Base-by-base conservation (phyloP, 2,888 invertebrate genomes). In the Calameuta filiformis region DNA sequence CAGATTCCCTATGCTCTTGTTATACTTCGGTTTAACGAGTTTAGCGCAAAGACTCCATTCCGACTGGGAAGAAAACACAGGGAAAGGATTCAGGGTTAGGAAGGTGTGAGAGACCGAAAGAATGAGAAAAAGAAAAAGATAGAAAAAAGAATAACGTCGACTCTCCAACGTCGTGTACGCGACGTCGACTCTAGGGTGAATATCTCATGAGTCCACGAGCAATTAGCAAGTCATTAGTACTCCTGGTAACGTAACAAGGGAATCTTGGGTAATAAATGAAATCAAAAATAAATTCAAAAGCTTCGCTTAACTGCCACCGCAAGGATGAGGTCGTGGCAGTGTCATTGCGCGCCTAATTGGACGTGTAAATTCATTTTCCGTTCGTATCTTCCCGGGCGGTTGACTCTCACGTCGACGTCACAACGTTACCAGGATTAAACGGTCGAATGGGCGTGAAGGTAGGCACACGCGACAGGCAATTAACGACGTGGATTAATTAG, bases 221-320 rank as follows among this genome's bases (percentile, higher is more conserved):
- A 73, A 73, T 35, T 73, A 73, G 74, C 74, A 34, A 73, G 74
- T 73, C 74, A 11, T 73, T 34, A 35, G 35, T 34, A 33, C 30
- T 30, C 35, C 23, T 6, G 34, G 74, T 23, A 6, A 34, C 35
- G 74, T 4, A 4, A 12, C 9, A 35, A 34, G 23, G 74, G 3
- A 34, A 35, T 6, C 23, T 12, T 35, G 74, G 12, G n/a, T n/a
- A 35, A 30, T 56, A 56, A 56, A 56, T 56, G 74, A 73, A n/a
- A 73, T 73, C 23, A 35, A 35, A 73, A 35, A 35, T 73, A 73
- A 73, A 33, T 73, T 73, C 4, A 6, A 35, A 34, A 34, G 30
- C 31, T 34, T 56, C 40, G 1, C 40, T 9, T 56, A 56, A 23
- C 40, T 6, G 23, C 40, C 40, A 56, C 40, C 40, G 40, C 9